These are phyloP conservation scores for Neelides sp. DNA, from an alignment of 1,140 invertebrate species.

Conservation along the genomic window DNA sequence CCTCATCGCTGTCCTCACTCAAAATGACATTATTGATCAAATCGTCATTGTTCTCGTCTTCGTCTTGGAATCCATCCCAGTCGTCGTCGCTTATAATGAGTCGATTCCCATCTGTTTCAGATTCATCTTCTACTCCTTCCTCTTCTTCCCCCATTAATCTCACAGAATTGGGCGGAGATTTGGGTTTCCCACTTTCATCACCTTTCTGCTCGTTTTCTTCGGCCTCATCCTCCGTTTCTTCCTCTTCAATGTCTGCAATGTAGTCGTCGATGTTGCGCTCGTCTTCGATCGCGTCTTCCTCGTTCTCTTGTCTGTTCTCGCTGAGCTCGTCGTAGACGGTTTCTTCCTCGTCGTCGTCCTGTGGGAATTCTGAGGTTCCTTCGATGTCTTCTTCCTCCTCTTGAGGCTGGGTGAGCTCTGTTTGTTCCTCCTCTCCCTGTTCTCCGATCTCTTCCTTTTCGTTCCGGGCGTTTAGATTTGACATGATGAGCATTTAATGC, in stretches of 20 bases:
- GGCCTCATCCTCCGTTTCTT: conserved; percentile 8
- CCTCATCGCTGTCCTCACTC: conserved; percentile 8
- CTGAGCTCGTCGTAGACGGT: background rate
- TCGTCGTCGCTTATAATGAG: background rate
- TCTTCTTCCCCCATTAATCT: background rate
- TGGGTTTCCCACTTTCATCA: background rate
- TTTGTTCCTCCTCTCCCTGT: background rate
- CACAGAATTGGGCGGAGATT: background rate
- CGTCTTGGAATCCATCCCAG: background rate
- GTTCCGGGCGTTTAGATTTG: too few relatives aligned
- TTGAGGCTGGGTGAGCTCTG: conserved; percentile 6
- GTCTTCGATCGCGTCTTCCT: background rate
- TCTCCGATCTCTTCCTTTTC: conserved; percentile 3
- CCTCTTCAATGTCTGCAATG: conserved; percentile 3
- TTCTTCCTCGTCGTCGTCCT: background rate
- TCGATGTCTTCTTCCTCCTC: conserved; percentile 3
- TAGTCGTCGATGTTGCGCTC: background rate
- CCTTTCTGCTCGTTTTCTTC: conserved; percentile 9
- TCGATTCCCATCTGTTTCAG: conserved; percentile 2
- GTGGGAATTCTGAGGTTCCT: background rate
- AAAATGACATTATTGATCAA: background rate
- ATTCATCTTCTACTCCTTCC: conserved; percentile 6
- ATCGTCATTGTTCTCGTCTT: conserved; percentile 10
- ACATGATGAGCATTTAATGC: too few relatives aligned
- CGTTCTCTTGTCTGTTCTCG: background rate